Evolutionary conservation across 1,140 invertebrate species (phyloP).

Genomic region (Drosophila parabipectinata): DNA sequence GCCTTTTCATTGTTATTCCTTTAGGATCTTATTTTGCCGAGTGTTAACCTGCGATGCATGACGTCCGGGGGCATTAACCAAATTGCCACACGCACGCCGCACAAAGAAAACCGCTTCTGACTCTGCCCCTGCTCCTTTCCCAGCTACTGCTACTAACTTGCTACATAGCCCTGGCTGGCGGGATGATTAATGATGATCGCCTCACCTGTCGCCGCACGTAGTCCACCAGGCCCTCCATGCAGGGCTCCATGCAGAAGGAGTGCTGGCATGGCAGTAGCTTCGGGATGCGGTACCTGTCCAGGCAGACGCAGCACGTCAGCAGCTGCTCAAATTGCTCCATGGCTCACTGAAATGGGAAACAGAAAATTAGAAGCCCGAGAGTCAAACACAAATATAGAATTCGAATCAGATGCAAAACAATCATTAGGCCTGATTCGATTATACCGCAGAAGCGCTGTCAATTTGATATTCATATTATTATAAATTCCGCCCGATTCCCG

Average conservation of each 20-base stretch:
- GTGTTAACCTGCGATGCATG: conserved; percentile 23
- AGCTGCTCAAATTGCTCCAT: conserved; percentile 99
- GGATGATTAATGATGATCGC: conserved; percentile 51
- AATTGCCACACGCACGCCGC: conserved; percentile 41
- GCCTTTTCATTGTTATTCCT: no score
- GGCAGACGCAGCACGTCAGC: conserved; percentile 98
- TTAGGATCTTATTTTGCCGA: neutral
- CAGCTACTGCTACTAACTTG: conserved; percentile 2
- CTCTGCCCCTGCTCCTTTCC: neutral
- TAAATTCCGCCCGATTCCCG: conserved; percentile 60
- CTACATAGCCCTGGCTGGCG: conserved; percentile 15
- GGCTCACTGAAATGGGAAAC: conserved; percentile 78
- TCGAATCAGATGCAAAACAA: conserved; percentile 34
- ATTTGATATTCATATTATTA: conserved; percentile 83
- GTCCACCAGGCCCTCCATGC: conserved; percentile 98
- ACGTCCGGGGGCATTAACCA: conserved; percentile 51
- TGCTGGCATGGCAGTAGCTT: conserved; percentile 99
- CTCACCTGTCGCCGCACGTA: conserved; percentile 95
- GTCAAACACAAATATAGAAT: neutral
- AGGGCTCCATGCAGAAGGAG: conserved; percentile 99
- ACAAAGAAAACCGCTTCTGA: conserved; percentile 13
- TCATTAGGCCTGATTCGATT: conserved; percentile 79
- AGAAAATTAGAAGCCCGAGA: neutral
- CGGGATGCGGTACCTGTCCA: conserved; percentile 98
- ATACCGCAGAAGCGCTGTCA: conserved; percentile 66